These are phyloP conservation scores for Microctenopoma lineatum DNA, from an alignment of 2,797 vertebrate species.

Conservation along the genomic window DNA sequence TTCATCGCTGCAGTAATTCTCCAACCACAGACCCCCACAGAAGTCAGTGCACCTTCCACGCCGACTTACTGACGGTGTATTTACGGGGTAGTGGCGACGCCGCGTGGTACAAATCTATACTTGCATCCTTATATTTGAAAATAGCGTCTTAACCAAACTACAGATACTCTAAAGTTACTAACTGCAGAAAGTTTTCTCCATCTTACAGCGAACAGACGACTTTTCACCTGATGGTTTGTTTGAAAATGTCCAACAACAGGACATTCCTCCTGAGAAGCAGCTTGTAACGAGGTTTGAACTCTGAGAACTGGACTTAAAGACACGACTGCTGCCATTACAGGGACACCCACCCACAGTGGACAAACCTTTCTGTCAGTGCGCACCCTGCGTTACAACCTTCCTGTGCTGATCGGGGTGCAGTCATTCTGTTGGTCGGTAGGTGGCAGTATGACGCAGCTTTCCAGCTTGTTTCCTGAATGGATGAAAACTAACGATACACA, in stretches of 20 bases:
- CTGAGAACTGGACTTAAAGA: neutral
- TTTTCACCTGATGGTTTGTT: neutral
- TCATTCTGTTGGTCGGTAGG: constrained; percentile 33
- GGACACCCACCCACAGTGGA: neutral
- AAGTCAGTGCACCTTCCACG: too few species aligned
- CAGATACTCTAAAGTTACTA: neutral
- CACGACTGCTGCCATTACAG: neutral
- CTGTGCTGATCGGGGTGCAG: neutral
- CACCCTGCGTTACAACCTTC: too few species aligned
- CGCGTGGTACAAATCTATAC: constrained; percentile 25
- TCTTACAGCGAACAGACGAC: neutral
- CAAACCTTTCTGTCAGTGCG: too few species aligned
- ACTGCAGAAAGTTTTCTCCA: neutral
- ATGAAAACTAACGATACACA: neutral
- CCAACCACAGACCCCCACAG: too few species aligned
- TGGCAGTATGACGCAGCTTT: constrained; percentile 52
- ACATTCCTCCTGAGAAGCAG: neutral
- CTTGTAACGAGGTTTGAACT: neutral
- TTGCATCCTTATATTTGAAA: constrained; percentile 22
- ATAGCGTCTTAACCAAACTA: neutral
- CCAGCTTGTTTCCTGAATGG: neutral
- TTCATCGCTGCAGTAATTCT: too few species aligned
- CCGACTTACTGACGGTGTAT: neutral
- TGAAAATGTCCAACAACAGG: neutral
- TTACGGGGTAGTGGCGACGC: constrained; percentile 34